Base-by-base conservation (phyloP, 1,140 invertebrate species). In the Drosophila takahashii region DNA sequence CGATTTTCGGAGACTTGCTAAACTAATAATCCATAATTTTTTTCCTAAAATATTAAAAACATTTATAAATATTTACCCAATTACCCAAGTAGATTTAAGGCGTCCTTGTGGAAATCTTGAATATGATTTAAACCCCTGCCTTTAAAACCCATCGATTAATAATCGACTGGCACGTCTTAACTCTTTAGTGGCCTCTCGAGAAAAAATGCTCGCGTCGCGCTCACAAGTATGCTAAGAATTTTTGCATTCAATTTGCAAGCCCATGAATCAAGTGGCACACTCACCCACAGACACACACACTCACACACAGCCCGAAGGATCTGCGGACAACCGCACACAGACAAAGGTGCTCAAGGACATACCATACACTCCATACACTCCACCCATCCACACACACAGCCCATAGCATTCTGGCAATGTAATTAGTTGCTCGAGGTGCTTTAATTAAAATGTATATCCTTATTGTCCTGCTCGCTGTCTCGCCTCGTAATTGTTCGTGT, bases 361-460 rank as follows among this genome's bases (percentile, higher is more conserved):
- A 22, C 29, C 26, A 11, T 27, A 13, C 47, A 32, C 56, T n/a
- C 10, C 48, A 70, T n/a, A 10, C 34, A 34, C 44, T 13, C 22
- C n/a, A 53, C 10, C 13, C 34, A 34, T 10, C 29, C 27, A 27
- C 39, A 48, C 48, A 36, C 36, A 34, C 15, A 29, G 5, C 4
- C 44, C 16, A 22, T 32, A 7, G 56, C 44, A 32, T 59, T 62
- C 65, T 67, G 70, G 61, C 58, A 79, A 79, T 89, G 79, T 87
- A 87, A 87, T 87, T 87, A 87, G 83, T 89, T 87, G 83, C 83
- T 87, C 71, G 83, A 87, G 83, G 83, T 87, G 83, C 74, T 87
- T 87, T 89, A 87, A 87, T 87, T 87, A 87, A 87, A 87, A 87
- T 89, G 83, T 89, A 87, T 87, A 89, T 89, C 83, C 84, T 69